Conservation (phyloP, 2,888 invertebrate species). For the Autographa pulchrina region DNA sequence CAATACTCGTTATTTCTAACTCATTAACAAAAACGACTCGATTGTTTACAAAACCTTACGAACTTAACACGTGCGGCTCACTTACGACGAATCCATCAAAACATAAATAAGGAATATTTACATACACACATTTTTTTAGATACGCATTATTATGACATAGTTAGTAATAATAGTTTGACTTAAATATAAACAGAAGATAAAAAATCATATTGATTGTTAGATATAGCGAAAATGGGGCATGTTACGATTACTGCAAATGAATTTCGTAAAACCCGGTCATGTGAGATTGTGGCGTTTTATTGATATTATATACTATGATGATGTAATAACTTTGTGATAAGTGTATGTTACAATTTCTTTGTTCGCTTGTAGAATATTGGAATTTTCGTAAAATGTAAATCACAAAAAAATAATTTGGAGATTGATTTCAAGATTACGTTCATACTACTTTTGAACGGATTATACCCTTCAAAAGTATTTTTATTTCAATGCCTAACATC, state of each 20-base stretch:
- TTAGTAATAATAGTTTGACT: slow-evolving; percentile 36
- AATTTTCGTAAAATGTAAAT: too few species aligned
- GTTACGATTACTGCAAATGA: slow-evolving; percentile 26
- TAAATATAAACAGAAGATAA: slow-evolving; percentile 50
- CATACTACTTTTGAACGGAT: too few species aligned
- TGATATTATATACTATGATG: slow-evolving; percentile 42
- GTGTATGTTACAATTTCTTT: background rate
- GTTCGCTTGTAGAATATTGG: background rate
- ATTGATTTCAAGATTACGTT: too few species aligned
- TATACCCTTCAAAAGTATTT: too few species aligned
- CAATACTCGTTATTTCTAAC: too few species aligned
- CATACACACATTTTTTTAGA: slow-evolving; percentile 27
- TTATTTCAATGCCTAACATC: too few species aligned
- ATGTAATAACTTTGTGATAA: slow-evolving; percentile 48
- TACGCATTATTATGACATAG: slow-evolving; percentile 44
- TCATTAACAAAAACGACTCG: background rate
- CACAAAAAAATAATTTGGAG: too few species aligned
- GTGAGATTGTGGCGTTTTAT: slow-evolving; percentile 43
- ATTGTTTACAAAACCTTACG: slow-evolving; percentile 10
- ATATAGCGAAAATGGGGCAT: slow-evolving; percentile 53
- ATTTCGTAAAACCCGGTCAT: slow-evolving; percentile 54
- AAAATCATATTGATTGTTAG: slow-evolving; percentile 51
- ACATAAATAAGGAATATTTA: slow-evolving; percentile 26
- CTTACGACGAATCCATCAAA: slow-evolving; percentile 34
- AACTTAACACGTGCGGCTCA: slow-evolving; percentile 21